Percentiles rank a stretch among this genome's conserved stretches.
Evolutionary conservation across 2,113 vertebrate genomes (phyloP).

Genomic region (Periophthalmodon schlosseri): DNA sequence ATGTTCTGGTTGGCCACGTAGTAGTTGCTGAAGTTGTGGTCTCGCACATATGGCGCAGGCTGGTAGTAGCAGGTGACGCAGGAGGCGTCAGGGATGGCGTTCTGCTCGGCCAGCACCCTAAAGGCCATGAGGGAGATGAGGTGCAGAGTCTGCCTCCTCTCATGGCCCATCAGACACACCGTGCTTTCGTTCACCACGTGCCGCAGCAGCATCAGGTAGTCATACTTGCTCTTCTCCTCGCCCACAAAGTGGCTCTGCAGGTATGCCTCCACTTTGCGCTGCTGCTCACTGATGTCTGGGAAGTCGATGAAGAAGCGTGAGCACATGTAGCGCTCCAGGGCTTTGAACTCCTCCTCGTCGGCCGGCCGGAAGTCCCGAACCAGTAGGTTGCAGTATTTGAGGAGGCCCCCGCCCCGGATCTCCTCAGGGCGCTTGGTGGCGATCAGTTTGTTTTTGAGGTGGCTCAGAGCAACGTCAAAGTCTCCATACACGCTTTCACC

Average conservation of each 20-base stretch:
- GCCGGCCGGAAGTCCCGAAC: slow-evolving; percentile 90
- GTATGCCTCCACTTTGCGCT: slow-evolving; percentile 94
- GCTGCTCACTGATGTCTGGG: slow-evolving; percentile 94
- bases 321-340: slow-evolving; percentile 96
- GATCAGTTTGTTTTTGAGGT: slow-evolving; percentile 90
- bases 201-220: slow-evolving; percentile 95
- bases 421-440: slow-evolving; percentile 96
- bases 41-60: slow-evolving; percentile 92
- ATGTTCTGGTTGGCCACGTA: slow-evolving; percentile 92
- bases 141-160: slow-evolving; percentile 93
- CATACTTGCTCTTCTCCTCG: slow-evolving; percentile 94
- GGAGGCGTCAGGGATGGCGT: slow-evolving; percentile 90
- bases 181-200: slow-evolving; percentile 97
- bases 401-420: slow-evolving; percentile 93
- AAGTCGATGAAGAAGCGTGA: slow-evolving; percentile 99
- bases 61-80: slow-evolving; percentile 98
- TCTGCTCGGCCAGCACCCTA: slow-evolving; percentile 91
- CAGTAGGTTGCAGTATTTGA: slow-evolving; percentile 97
- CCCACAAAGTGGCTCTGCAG: slow-evolving; percentile 96
- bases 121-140: slow-evolving; percentile 92
- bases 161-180: slow-evolving; percentile 97
- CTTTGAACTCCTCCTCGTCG: slow-evolving; percentile 89
- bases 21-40: slow-evolving; percentile 98
- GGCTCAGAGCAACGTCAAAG: slow-evolving; percentile 85
- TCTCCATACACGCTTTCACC: slow-evolving; percentile 95